phyloP scores from a whole-genome alignment of 2,113 vertebrate genomes.

The Dasypus novemcinctus region DNA sequence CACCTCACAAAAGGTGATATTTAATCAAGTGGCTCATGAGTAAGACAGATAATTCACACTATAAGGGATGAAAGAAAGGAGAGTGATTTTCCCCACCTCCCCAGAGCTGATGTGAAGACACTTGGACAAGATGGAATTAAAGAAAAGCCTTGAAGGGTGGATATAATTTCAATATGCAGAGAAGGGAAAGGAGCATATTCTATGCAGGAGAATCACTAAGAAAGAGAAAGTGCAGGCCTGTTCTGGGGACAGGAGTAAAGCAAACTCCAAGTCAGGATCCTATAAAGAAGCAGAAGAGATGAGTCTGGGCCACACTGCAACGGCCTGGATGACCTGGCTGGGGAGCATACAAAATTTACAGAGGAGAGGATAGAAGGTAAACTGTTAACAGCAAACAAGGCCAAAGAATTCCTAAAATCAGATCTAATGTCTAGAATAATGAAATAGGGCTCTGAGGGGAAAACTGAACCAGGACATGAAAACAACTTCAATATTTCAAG shows the following conservation, averaged over 20 bases:
- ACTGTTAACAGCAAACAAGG: not conserved
- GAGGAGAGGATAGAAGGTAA: not conserved
- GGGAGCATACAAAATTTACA: not conserved
- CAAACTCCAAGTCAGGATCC: not conserved
- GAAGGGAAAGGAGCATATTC: not conserved
- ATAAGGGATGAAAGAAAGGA: conserved; percentile 58
- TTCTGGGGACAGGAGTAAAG: not conserved
- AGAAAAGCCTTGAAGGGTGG: not conserved
- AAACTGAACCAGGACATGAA: not conserved
- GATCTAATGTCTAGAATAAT: not conserved
- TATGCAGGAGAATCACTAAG: not conserved
- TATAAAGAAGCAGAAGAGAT: not conserved
- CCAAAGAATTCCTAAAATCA: not conserved
- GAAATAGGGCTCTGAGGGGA: not conserved
- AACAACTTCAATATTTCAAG: not conserved
- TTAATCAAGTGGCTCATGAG: conserved; percentile 51
- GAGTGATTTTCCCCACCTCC: not conserved
- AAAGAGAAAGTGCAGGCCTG: not conserved
- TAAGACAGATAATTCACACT: conserved; percentile 31
- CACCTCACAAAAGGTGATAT: not conserved
- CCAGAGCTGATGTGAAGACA: not conserved
- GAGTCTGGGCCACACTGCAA: not conserved
- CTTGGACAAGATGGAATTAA: not conserved
- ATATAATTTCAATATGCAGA: not conserved
- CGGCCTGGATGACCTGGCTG: not conserved